A percentile compares a stretch with the other conserved stretches of the same genome.
These are phyloP conservation scores for Argynnis bischoffii DNA, from an alignment of 2,888 invertebrate genomes.

Conservation along the genomic window DNA sequence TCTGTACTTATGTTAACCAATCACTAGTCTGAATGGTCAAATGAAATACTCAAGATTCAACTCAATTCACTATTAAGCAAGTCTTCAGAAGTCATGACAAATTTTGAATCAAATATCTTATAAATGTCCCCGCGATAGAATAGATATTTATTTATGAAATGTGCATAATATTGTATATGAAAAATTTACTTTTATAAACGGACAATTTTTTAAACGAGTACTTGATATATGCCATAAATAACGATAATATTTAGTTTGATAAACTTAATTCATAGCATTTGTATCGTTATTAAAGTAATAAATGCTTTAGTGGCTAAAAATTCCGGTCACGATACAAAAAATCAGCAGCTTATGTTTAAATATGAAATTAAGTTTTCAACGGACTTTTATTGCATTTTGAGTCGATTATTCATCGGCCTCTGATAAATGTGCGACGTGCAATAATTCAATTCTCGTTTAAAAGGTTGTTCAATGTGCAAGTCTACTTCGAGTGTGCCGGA, in stretches of 20 bases:
- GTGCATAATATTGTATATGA: conserved; percentile 17
- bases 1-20: conserved; percentile 57
- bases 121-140: conserved; percentile 6
- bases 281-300: conserved; percentile 26
- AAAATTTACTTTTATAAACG: conserved; percentile 3
- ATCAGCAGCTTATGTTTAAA: conserved; percentile 65
- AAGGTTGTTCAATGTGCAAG: conserved; percentile 61
- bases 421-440: conserved; percentile 76
- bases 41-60: conserved; percentile 39
- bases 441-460: conserved; percentile 77
- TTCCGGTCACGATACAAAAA: conserved; percentile 23
- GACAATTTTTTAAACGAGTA: conserved; percentile 23
- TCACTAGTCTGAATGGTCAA: conserved; percentile 44
- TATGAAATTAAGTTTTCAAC: conserved; percentile 77
- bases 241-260: conserved; percentile 15
- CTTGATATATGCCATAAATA: conserved; percentile 8
- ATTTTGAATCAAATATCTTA: conserved; percentile 2
- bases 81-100: conserved; percentile 16
- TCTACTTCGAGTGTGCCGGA: conserved; percentile 33
- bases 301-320: conserved; percentile 24
- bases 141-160: conserved; percentile 20
- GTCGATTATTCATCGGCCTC: conserved; percentile 72
- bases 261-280: conserved; percentile 17
- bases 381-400: conserved; percentile 70
- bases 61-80: conserved; percentile 21